phyloP scores from a whole-genome alignment of 2,113 vertebrate species.

The Melanerpes formicivorus region DNA sequence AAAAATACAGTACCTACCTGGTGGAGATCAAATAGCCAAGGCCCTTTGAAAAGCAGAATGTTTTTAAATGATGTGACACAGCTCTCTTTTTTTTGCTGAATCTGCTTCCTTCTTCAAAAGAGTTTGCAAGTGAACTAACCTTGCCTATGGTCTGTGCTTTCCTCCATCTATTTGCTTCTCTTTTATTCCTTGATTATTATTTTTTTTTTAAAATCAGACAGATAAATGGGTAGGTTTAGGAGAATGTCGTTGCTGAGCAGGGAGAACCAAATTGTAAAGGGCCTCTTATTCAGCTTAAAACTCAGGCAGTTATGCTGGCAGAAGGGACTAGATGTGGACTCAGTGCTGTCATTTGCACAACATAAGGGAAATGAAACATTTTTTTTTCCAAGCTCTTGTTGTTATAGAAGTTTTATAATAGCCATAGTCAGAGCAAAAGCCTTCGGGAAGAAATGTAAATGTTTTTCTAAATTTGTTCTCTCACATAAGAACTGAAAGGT shows the following conservation, averaged over 20 bases:
- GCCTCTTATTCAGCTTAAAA: neutral
- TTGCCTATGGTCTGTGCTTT: neutral
- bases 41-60: too few species aligned
- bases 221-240: neutral
- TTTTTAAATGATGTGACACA: neutral
- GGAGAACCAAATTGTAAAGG: neutral
- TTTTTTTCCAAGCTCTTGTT: neutral
- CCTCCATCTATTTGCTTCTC: neutral
- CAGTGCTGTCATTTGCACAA: neutral
- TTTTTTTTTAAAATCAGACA: neutral
- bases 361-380: neutral
- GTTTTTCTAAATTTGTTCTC: conserved; percentile 24
- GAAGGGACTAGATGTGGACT: neutral
- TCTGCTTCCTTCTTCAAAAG: neutral
- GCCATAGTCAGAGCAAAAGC: neutral
- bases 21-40: too few species aligned
- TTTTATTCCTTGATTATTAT: neutral
- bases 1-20: too few species aligned
- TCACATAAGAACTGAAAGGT: conserved; percentile 26
- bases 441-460: conserved; percentile 40
- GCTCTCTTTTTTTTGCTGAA: neutral
- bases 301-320: neutral
- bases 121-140: neutral
- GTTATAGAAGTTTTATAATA: conserved; percentile 3
- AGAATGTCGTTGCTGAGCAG: neutral